A percentile compares a stretch with the other conserved stretches of the same genome.
phyloP scores from a whole-genome alignment of 2,797 vertebrate species.

The Australoheros facetus region DNA sequence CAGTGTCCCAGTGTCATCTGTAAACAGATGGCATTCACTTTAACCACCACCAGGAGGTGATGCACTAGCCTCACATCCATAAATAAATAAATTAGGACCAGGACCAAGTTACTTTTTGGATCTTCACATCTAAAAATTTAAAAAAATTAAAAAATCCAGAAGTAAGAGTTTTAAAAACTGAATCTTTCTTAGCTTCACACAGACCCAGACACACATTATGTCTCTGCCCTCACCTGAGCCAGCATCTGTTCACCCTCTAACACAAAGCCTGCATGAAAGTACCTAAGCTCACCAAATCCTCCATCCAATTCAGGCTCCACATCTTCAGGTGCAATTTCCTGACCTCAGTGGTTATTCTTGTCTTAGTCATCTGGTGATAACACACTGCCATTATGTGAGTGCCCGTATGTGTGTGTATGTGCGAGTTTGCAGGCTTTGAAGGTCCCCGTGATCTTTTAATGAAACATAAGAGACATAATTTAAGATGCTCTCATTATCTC shows the following conservation, averaged over 20 bases:
- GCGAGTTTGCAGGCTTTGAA: constrained; percentile 16
- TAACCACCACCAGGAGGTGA: constrained; percentile 9
- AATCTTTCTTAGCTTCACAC: constrained; percentile 25
- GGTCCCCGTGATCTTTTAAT: constrained; percentile 65
- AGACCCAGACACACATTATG: constrained; percentile 19
- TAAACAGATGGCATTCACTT: background rate
- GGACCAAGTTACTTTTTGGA: background rate
- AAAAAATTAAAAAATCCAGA: background rate
- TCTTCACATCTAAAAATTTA: background rate
- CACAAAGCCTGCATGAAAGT: background rate
- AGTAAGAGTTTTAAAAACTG: background rate
- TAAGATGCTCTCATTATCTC: constrained; percentile 54
- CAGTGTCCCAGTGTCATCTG: background rate
- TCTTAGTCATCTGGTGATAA: constrained; percentile 66
- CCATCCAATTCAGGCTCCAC: constrained; percentile 29
- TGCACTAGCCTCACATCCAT: background rate
- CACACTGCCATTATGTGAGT: constrained; percentile 53
- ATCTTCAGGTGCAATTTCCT: constrained; percentile 33
- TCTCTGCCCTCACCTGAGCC: constrained; percentile 24
- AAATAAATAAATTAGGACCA: background rate
- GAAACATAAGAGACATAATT: constrained; percentile 63
- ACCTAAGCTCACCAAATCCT: constrained; percentile 43
- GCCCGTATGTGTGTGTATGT: constrained; percentile 19
- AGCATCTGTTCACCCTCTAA: constrained; percentile 30
- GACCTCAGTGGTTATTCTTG: constrained; percentile 58